Conservation (phyloP, 1,140 invertebrate genomes). For the Rhyzopertha dominica region DNA sequence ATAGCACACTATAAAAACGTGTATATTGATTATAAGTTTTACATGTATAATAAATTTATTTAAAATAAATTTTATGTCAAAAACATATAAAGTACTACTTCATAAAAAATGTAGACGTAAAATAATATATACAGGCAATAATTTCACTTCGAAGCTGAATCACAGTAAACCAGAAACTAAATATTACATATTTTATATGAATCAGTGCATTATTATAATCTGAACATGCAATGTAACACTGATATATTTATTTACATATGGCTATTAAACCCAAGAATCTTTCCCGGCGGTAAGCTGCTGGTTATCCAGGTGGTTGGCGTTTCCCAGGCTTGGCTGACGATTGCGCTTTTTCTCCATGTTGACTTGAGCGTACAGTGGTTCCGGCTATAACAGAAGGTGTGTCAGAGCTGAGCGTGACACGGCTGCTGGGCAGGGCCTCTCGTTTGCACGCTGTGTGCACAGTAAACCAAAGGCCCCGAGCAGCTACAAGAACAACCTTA, state of each 20-base stretch:
- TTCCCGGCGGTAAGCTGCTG: conserved; percentile 36
- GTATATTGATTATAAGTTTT: conserved; percentile 42
- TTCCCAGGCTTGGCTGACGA: conserved; percentile 49
- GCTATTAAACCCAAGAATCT: conserved; percentile 43
- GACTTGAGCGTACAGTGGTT: conserved; percentile 75
- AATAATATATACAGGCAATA: conserved; percentile 37
- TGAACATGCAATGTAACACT: conserved; percentile 42
- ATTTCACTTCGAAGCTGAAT: conserved; percentile 44
- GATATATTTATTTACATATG: conserved; percentile 31
- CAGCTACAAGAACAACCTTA: conserved; percentile 40
- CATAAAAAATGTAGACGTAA: conserved; percentile 33
- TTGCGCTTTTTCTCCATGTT: conserved; percentile 75
- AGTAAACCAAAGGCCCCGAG: conserved; percentile 46
- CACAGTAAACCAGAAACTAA: conserved; percentile 46
- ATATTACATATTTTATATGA: conserved; percentile 44
- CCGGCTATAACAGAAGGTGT: conserved; percentile 49
- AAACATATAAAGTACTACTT: conserved; percentile 14
- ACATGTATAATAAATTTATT: conserved; percentile 41
- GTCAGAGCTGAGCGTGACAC: background rate
- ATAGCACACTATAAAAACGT: conserved; percentile 37
- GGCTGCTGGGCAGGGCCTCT: conserved; percentile 41
- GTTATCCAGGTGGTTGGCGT: conserved; percentile 38
- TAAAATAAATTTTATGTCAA: conserved; percentile 33
- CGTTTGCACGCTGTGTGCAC: conserved; percentile 35
- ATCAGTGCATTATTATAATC: conserved; percentile 43